These are phyloP conservation scores for Trissolcus japonicus DNA, from an alignment of 2,888 invertebrate species.

Conservation along the genomic window DNA sequence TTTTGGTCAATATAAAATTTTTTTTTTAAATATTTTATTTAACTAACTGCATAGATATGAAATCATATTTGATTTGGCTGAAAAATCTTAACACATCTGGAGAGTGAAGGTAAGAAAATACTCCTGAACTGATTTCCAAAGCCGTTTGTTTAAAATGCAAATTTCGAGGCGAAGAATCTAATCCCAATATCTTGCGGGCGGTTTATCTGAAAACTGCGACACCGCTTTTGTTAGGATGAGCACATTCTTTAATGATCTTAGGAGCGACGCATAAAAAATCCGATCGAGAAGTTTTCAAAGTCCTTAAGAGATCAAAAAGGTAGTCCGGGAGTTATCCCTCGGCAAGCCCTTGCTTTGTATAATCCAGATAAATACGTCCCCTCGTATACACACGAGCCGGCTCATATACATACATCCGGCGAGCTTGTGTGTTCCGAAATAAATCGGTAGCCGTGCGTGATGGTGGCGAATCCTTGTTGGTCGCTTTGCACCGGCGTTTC, in stretches of 20 bases:
- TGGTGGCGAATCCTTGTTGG: constrained; percentile 66
- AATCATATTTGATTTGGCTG: no score
- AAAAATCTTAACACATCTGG: no score
- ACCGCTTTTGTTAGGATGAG: constrained; percentile 29
- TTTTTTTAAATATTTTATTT: no score
- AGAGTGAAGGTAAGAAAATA: no score
- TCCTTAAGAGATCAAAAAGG: constrained; percentile 58
- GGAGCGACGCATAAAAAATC: constrained; percentile 49
- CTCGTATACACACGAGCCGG: constrained; percentile 60
- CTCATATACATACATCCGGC: constrained; percentile 60
- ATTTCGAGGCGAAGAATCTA: constrained; percentile 41
- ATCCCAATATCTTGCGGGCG: constrained; percentile 29
- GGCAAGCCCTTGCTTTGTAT: constrained; percentile 51
- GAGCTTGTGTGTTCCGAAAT: constrained; percentile 64
- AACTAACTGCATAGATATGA: no score
- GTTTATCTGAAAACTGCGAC: constrained; percentile 38
- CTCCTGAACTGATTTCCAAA: constrained; percentile 19
- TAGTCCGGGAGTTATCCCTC: constrained; percentile 44
- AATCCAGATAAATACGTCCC: constrained; percentile 54
- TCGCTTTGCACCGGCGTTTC: constrained; percentile 49
- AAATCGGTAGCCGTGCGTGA: constrained; percentile 62
- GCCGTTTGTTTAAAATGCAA: constrained; percentile 47
- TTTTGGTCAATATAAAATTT: no score
- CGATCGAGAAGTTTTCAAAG: constrained; percentile 45
- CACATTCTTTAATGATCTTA: constrained; percentile 51